A percentile compares a stretch with the other conserved stretches of the same genome.
Conservation (phyloP, 2,888 invertebrate species). For the Opisthograptis luteolata region DNA sequence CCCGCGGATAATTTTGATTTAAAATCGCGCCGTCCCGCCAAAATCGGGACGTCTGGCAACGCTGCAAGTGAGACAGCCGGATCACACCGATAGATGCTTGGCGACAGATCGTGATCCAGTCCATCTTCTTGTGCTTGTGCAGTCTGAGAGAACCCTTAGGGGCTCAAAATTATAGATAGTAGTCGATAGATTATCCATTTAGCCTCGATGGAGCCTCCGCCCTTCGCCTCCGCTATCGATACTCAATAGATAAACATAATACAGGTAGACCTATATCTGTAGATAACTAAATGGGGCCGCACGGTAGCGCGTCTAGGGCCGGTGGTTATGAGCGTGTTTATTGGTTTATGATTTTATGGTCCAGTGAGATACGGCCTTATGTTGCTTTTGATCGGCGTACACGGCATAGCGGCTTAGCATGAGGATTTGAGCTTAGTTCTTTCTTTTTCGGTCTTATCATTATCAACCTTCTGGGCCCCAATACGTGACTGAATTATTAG, state of each 20-base stretch:
- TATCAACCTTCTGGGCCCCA: too few relatives aligned
- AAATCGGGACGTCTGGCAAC: too few relatives aligned
- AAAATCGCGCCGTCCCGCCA: too few relatives aligned
- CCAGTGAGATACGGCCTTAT: constrained; percentile 3
- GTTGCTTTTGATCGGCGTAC: not conserved
- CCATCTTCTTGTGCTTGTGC: too few relatives aligned
- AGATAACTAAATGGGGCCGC: constrained; percentile 51
- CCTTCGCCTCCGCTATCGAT: constrained; percentile 17
- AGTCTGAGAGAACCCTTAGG: too few relatives aligned
- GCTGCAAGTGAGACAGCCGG: too few relatives aligned
- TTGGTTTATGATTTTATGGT: constrained; percentile 18
- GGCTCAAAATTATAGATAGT: constrained; percentile 10
- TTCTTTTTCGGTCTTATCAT: too few relatives aligned
- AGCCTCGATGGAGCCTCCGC: constrained; percentile 34
- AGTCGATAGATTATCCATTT: constrained; percentile 33
- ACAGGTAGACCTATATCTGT: constrained; percentile 25
- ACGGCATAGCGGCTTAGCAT: not conserved
- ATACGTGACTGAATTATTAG: too few relatives aligned
- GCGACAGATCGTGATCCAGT: too few relatives aligned
- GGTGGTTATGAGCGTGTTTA: constrained; percentile 29
- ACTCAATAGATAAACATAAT: not conserved
- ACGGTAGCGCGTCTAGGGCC: constrained; percentile 38
- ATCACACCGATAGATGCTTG: too few relatives aligned
- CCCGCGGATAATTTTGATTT: too few relatives aligned
- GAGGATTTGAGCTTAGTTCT: not conserved